Evolutionary conservation across 2,888 invertebrate species (phyloP), one percentile per base, ranked within the genome.

Genomic region (Acleris holmiana): DNA sequence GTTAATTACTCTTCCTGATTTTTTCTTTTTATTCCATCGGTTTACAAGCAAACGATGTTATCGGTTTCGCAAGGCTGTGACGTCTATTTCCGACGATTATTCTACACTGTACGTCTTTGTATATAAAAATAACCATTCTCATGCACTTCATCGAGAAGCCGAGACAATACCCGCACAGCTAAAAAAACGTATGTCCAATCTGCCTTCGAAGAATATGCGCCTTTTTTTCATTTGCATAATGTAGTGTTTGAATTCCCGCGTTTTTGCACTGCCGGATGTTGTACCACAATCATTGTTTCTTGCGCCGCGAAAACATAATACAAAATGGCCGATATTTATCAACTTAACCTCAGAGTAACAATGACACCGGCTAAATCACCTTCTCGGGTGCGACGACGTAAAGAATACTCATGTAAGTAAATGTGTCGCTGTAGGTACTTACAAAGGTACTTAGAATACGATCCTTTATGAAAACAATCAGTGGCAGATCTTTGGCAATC

Each of bases 251-350:
- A 35, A 49, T 23, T 41, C n/a, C 44, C 55, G 29, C 49, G 68
- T 64, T 67, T 69, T 68, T 68, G 57, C 59, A 35, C 44, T 19
- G 57, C 60, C 47, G 78, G 78, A 80, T 80, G 78, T 80, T 78
- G 72, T 68, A 68, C 69, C 21, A 61, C 66, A 57, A 72, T 71
- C 78, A 79, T 79, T 81, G 80, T 80, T 79, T 76, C 75, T 71
- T 74, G 69, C 71, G 64, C 63, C 64, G 67, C 73, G 72, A 75
- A 78, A 76, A 76, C 71, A 65, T 67, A 69, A 70, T 66, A 70
- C 70, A 68, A 72, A 35, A 71, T 73, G 71, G 65, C 68, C 70
- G 73, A 73, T 76, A 74, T 76, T 76, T 77, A 78, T 76, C 75
- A 73, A 75, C 69, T 71, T 68, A 69, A 68, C 69, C 67, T 69